Evolutionary conservation across 92 coral and sea anemone genomes (phyloP), one percentile per base, ranked within the genome.

Genomic region (Plumapathes pennacea): DNA sequence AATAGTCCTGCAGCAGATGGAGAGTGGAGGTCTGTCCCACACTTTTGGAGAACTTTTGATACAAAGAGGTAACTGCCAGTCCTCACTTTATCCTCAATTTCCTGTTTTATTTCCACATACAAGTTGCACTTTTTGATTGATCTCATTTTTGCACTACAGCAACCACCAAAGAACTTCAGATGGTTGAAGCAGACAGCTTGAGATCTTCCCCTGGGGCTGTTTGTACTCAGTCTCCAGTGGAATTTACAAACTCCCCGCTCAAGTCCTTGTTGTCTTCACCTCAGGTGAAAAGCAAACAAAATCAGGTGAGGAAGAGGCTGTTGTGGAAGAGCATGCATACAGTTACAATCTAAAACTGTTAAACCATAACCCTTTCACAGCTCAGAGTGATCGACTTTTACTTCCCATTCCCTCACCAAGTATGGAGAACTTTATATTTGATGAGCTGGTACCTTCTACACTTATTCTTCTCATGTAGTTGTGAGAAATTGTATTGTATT

Each of bases 201-300:
- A 34, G 41, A 13, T 1, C 7, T 65, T 5, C 41, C 68, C 82
- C 85, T 13, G 13, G 47, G 20, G 28, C 64, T 20, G 39, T 67
- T n/a, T n/a, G n/a, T n/a, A n/a, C n/a, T 7, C 59, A 70, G 37
- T 81, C 95, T 20, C 95, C 97, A 25, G 63, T 45, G 1, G 86
- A 87, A 36, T 76, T 76, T 36, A 83, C 77, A 20, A 81, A 85
- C 39, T 88, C 96, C 30, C 99, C 99, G 0, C 54, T 94, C 18
- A 68, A 80, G 53, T 71, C 90, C 12, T 61, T 94, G 24, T 76
- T 89, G 85, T 74, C 85, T 44, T 94, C 99, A 24, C 99, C 99
- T 1, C 96, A 94, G 57, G 56, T 94, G 80, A 80, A 83, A 54
- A 76, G 64, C 56, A 84, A 83, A 43, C 96, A 89, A 21, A 84